A percentile compares a stretch with the other conserved stretches of the same genome.
Conservation (phyloP, 2,797 vertebrate genomes). For the Silurus lanzhouensis region DNA sequence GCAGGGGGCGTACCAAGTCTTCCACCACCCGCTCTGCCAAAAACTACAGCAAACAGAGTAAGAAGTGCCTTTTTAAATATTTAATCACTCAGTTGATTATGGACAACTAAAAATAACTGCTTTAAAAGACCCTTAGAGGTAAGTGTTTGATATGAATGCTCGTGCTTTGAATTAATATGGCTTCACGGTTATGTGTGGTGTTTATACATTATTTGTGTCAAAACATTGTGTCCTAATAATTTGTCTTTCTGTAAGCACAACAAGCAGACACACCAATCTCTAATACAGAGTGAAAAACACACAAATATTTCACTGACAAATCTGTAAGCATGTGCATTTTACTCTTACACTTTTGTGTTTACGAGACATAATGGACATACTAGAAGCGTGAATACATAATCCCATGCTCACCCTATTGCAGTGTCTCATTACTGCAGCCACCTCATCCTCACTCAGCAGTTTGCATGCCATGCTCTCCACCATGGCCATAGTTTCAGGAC, state of each 20-base stretch:
- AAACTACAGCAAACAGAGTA: constrained; percentile 70
- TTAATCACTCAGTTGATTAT: background rate
- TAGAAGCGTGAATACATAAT: constrained; percentile 17
- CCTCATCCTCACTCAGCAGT: constrained; percentile 88
- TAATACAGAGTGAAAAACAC: background rate
- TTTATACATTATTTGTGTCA: constrained; percentile 45
- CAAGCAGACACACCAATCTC: background rate
- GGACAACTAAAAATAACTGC: background rate
- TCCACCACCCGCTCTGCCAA: constrained; percentile 83
- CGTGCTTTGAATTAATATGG: background rate
- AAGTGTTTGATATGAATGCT: background rate
- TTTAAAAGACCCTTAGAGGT: background rate
- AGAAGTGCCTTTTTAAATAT: background rate
- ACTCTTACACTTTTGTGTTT: background rate
- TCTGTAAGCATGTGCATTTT: background rate
- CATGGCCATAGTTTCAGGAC: constrained; percentile 74
- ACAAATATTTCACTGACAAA: background rate
- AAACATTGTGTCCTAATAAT: constrained; percentile 35
- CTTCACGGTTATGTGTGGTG: background rate
- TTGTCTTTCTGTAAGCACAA: background rate
- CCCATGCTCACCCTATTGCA: constrained; percentile 82
- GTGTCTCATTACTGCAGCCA: constrained; percentile 88
- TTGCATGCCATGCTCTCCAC: constrained; percentile 85
- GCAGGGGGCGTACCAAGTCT: constrained; percentile 88
- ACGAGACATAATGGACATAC: background rate